Percentiles rank a stretch among this genome's conserved stretches.
phyloP scores from a whole-genome alignment of 1,140 invertebrate genomes.

The Notospermus geniculatus region DNA sequence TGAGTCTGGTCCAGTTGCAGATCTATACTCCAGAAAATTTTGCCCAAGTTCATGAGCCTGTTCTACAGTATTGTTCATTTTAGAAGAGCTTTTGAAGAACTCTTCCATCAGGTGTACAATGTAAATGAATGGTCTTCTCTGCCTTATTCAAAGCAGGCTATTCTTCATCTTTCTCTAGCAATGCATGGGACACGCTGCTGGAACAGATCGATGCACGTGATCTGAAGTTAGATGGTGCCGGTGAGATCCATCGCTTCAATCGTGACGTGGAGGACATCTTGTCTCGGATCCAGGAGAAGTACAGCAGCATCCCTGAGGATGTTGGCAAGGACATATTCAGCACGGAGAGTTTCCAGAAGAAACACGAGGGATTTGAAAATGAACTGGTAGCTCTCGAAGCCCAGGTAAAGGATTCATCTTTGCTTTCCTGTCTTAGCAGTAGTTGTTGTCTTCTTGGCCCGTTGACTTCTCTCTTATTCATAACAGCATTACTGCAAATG shows the following conservation, averaged over 20 bases:
- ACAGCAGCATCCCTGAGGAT: constrained; percentile 69
- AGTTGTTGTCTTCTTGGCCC: too few relatives aligned
- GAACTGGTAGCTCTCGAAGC: constrained; percentile 91
- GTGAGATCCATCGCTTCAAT: constrained; percentile 95
- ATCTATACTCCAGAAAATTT: too few relatives aligned
- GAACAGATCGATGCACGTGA: constrained; percentile 82
- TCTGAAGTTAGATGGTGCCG: constrained; percentile 83
- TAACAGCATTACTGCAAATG: too few relatives aligned
- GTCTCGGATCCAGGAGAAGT: constrained; percentile 69
- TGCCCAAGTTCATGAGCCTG: too few relatives aligned
- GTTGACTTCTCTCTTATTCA: too few relatives aligned
- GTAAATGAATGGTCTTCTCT: too few relatives aligned
- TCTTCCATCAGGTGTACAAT: too few relatives aligned
- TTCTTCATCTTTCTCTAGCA: constrained; percentile 56
- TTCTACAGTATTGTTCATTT: too few relatives aligned
- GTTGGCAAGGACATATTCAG: constrained; percentile 85
- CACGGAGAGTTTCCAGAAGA: constrained; percentile 75
- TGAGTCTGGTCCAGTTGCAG: too few relatives aligned
- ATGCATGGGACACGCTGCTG: constrained; percentile 84
- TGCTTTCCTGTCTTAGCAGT: too few relatives aligned
- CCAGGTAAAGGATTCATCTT: constrained; percentile 62
- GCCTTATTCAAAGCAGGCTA: too few relatives aligned
- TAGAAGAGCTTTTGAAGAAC: too few relatives aligned
- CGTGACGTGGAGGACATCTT: constrained; percentile 91
- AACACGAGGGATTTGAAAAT: constrained; percentile 93